Conservation (phyloP, 1,140 invertebrate species). For the Brachionus sp. region DNA sequence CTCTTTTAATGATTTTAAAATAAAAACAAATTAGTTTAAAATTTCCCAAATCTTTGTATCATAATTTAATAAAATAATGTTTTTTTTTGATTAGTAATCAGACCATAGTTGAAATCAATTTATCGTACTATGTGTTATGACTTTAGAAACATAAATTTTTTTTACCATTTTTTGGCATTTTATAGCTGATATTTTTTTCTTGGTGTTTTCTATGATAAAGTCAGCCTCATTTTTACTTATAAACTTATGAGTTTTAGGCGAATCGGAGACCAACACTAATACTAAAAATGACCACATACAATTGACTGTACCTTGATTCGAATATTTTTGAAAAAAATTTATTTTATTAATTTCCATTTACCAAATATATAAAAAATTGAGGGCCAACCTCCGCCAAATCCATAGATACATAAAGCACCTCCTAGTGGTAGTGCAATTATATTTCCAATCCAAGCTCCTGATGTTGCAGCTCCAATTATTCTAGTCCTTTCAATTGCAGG, state of each 20-base stretch:
- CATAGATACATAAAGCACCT: constrained; percentile 21
- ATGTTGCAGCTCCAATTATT: constrained; percentile 51
- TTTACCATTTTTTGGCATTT: background rate
- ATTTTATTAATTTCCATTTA: no score
- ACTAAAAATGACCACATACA: constrained; percentile 56
- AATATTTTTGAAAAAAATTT: background rate
- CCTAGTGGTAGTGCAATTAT: constrained; percentile 49
- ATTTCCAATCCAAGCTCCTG: constrained; percentile 49
- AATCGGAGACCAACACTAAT: constrained; percentile 52
- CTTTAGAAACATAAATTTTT: background rate
- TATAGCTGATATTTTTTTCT: constrained; percentile 30
- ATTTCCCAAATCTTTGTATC: no score
- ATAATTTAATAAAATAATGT: no score
- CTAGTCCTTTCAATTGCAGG: constrained; percentile 52
- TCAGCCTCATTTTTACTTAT: constrained; percentile 53
- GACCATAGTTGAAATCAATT: no score
- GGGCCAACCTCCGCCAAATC: constrained; percentile 43
- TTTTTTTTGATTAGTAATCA: no score
- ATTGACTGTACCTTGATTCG: constrained; percentile 41
- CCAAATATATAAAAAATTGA: constrained; percentile 48
- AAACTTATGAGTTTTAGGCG: constrained; percentile 51
- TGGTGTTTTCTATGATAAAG: constrained; percentile 52
- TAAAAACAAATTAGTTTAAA: background rate
- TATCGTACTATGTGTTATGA: no score
- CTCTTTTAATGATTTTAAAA: background rate